Conservation (phyloP, 2,888 invertebrate species). For the Drosophila niveifrons region DNA sequence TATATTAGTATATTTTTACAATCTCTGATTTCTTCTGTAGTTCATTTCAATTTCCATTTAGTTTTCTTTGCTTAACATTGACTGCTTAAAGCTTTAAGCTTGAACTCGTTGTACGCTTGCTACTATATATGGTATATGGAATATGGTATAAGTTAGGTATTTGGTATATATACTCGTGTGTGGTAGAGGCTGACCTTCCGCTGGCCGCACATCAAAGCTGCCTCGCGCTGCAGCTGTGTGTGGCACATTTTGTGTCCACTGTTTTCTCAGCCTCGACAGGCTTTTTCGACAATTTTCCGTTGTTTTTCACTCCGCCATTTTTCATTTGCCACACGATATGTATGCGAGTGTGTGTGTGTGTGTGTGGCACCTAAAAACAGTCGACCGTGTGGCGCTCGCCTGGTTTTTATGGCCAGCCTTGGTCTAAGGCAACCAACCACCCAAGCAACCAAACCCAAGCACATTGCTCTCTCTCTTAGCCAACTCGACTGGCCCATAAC, state of each 20-base stretch:
- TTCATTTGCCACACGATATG: conserved; percentile 57
- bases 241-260: conserved; percentile 46
- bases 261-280: conserved; percentile 34
- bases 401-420: conserved; percentile 71
- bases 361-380: conserved; percentile 77
- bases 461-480: conserved; percentile 20
- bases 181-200: conserved; percentile 51
- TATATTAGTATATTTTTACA: no score
- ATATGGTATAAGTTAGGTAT: no score
- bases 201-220: conserved; percentile 63
- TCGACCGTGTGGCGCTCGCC: conserved; percentile 71
- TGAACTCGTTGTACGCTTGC: not conserved
- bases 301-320: conserved; percentile 72
- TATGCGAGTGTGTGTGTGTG: conserved; percentile 26
- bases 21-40: no score
- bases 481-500: conserved; percentile 65
- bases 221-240: conserved; percentile 29
- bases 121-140: not conserved
- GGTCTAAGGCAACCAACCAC: conserved; percentile 28
- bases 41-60: not conserved
- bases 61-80: not conserved
- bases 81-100: conserved; percentile 12
- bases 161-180: conserved; percentile 20
- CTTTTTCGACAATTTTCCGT: conserved; percentile 44
- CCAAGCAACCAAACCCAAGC: conserved; percentile 31